phyloP scores from a whole-genome alignment of 2,113 vertebrate species.

The Campylomormyrus tamandua region DNA sequence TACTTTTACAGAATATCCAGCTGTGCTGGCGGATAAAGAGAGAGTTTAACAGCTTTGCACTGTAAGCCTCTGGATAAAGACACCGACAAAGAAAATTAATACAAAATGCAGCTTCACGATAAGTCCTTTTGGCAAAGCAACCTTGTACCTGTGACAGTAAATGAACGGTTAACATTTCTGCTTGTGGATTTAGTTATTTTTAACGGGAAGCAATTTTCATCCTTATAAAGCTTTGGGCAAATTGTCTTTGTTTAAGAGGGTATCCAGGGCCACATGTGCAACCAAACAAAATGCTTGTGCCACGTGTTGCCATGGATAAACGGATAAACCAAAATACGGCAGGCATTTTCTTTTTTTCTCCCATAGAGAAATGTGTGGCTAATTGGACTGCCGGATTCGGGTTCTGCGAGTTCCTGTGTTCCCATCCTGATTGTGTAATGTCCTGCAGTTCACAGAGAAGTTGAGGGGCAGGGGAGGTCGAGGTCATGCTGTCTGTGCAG shows the following conservation, averaged over 20 bases:
- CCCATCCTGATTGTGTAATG: background rate
- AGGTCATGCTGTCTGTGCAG: background rate
- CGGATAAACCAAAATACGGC: background rate
- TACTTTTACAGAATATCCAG: background rate
- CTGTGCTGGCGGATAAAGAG: background rate
- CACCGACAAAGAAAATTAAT: background rate
- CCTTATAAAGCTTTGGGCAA: background rate
- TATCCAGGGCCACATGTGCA: background rate
- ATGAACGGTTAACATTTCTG: background rate
- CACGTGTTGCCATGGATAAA: background rate
- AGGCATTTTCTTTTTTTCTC: background rate
- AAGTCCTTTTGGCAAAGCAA: background rate
- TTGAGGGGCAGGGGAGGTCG: background rate
- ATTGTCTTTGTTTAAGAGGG: background rate
- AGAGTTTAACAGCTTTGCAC: background rate
- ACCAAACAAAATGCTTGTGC: background rate
- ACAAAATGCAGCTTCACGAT: background rate
- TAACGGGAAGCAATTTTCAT: background rate
- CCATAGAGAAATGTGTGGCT: background rate
- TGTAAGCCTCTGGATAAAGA: background rate
- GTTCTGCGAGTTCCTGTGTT: background rate
- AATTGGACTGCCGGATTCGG: background rate
- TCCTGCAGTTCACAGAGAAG: background rate
- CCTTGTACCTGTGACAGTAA: background rate
- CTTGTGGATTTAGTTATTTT: background rate